These are phyloP conservation scores for Melanotaenia duboulayi DNA, from an alignment of 2,113 vertebrate genomes.

Conservation along the genomic window DNA sequence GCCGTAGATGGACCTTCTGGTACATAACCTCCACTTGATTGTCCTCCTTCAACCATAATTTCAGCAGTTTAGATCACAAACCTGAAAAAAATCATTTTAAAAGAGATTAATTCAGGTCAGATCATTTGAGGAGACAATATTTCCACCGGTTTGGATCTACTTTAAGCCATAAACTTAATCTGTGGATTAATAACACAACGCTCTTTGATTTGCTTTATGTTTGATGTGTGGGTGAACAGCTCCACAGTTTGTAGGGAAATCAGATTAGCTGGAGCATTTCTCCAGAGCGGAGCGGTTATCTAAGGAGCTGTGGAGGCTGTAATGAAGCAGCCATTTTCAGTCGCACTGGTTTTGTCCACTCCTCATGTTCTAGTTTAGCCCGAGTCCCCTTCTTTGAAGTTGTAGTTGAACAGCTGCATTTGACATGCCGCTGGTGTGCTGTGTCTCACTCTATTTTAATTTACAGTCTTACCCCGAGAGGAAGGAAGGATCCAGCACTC, in stretches of 20 bases:
- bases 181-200: too few species aligned
- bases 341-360: constrained; percentile 5
- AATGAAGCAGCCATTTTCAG: constrained; percentile 31
- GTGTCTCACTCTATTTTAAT: constrained; percentile 25
- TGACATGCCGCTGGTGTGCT: background rate
- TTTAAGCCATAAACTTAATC: too few species aligned
- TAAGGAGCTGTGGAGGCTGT: constrained; percentile 6
- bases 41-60: too few species aligned
- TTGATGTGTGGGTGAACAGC: background rate
- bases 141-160: too few species aligned
- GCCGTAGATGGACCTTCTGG: too few species aligned
- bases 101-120: too few species aligned
- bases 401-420: constrained; percentile 17
- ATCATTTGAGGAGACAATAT: too few species aligned
- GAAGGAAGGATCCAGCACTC: constrained; percentile 23
- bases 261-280: background rate
- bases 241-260: background rate
- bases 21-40: too few species aligned
- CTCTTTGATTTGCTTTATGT: too few species aligned
- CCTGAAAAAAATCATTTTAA: too few species aligned
- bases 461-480: constrained; percentile 31
- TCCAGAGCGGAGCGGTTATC: background rate
- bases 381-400: constrained; percentile 27
- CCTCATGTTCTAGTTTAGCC: background rate
- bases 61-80: too few species aligned